A percentile compares a stretch with the other conserved stretches of the same genome.
These are phyloP conservation scores for Himantopus leucocephalus DNA, from an alignment of 2,113 vertebrate species.

Conservation along the genomic window DNA sequence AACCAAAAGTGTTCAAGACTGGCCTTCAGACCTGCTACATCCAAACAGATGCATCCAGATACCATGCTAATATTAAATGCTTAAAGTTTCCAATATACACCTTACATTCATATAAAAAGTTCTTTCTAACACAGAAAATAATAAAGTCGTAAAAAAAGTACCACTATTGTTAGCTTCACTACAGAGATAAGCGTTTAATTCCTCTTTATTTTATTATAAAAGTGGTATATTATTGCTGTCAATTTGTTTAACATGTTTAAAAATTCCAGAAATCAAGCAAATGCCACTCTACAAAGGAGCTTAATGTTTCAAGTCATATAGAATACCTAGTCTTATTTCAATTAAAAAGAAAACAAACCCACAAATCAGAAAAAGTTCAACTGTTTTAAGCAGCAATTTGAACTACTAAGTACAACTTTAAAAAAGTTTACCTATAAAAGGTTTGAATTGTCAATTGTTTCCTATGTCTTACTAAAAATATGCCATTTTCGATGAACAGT, in stretches of 20 bases:
- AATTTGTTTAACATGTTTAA: background rate
- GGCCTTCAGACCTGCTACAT: background rate
- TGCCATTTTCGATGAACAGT: background rate
- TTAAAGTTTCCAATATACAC: background rate
- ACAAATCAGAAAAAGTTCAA: background rate
- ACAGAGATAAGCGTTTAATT: accelerated
- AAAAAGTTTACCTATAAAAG: background rate
- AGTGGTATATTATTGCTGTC: background rate
- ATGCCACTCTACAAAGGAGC: background rate
- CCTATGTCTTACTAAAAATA: background rate
- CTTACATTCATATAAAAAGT: background rate
- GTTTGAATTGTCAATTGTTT: background rate
- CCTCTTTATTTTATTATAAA: background rate
- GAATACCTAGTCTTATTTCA: background rate
- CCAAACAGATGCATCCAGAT: background rate
- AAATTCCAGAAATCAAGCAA: background rate
- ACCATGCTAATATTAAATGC: background rate
- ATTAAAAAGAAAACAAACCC: background rate
- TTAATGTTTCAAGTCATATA: background rate
- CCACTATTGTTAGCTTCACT: background rate
- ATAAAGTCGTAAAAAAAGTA: background rate
- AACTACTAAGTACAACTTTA: background rate
- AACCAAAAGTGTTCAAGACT: background rate
- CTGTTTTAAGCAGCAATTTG: background rate
- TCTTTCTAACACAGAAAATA: background rate